A percentile compares a stretch with the other conserved stretches of the same genome.
These are phyloP conservation scores for Chauna torquata DNA, from an alignment of 2,113 vertebrate genomes.

Conservation along the genomic window DNA sequence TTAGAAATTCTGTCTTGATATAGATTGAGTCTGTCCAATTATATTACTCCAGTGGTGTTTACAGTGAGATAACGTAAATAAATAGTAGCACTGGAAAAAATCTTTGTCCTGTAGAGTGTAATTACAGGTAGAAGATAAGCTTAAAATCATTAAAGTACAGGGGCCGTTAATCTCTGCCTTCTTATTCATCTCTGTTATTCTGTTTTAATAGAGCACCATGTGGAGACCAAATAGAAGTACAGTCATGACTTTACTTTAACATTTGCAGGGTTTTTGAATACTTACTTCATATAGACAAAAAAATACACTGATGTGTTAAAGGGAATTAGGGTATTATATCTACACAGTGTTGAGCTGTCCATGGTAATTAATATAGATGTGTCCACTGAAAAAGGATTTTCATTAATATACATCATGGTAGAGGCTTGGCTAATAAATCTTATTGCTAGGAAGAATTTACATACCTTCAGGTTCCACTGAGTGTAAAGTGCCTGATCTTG, in stretches of 20 bases:
- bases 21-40: background rate
- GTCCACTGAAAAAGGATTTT: background rate
- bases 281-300: background rate
- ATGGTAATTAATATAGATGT: background rate
- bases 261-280: background rate
- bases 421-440: background rate
- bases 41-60: background rate
- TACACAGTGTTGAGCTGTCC: background rate
- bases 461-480: background rate
- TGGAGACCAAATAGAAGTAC: background rate
- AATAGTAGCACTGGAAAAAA: background rate
- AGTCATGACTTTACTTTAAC: background rate
- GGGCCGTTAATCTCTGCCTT: background rate
- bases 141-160: background rate
- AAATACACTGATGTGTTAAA: background rate
- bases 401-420: background rate
- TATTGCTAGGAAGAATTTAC: background rate
- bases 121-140: slow-evolving; percentile 22
- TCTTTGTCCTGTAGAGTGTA: background rate
- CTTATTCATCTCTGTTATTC: background rate
- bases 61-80: slow-evolving; percentile 3
- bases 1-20: background rate
- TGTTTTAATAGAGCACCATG: background rate
- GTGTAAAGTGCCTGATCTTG: background rate
- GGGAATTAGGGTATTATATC: background rate